Evolutionary conservation across 37 sponge, comb jelly and placozoan species (phyloP), one percentile per base, ranked within the genome.

Genomic region (Cladorhizidae sp.): DNA sequence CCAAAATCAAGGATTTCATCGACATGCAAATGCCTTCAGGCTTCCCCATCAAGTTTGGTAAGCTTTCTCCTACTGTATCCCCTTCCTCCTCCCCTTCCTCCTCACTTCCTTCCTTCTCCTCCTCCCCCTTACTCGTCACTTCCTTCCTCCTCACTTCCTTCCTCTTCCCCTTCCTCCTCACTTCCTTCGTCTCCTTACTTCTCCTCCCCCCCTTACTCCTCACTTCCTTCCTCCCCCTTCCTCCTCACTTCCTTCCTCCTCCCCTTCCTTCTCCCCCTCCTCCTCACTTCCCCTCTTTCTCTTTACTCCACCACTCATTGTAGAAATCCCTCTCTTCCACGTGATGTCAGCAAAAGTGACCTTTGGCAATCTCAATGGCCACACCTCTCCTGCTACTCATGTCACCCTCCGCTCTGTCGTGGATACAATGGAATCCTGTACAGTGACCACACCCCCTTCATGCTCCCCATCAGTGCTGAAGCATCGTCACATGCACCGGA

Each of bases 261-360:
- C 22, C 62, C 62, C 62, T 61, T 73, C 40, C n/a, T n/a, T n/a
- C n/a, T n/a, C n/a, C n/a, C n/a, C n/a, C n/a, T n/a, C n/a, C n/a
- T n/a, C n/a, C 9, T 26, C 28, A 25, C 26, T 28, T 26, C n/a
- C 28, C n/a, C n/a, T 64, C 8, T 78, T 11, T 39, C n/a, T n/a
- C n/a, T n/a, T n/a, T n/a, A n/a, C n/a, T 80, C 11, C 11, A 74
- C 50, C 58, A n/a, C 23, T 32, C 15, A 7, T 25, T 75, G 28
- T 80, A 92, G 99, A 99, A 74, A 94, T 99, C 64, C 99, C 99
- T 26, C 71, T 99, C 6, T 98, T 93, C 59, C 99, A 96, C 70
- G 92, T 98, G 61, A 85, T 99, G 74, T 72, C 97, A 1, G 99
- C 99, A 1, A 87, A 82, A 26, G 92, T 96, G 67, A 96, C 94